Base-by-base conservation (phyloP, 2,113 vertebrate genomes). In the Leucoraja erinaceus region DNA sequence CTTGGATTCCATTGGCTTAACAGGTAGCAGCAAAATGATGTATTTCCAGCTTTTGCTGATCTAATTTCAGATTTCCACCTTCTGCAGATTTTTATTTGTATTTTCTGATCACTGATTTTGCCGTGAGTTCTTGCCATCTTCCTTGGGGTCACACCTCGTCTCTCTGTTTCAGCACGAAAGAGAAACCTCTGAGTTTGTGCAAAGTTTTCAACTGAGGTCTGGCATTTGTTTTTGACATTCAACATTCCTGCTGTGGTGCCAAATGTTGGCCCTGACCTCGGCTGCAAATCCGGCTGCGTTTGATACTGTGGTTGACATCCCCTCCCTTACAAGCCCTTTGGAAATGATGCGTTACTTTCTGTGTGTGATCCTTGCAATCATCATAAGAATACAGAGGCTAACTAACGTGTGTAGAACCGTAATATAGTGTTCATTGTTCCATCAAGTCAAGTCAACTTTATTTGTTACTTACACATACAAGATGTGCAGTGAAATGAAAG, bases 171-270 rank as follows among this genome's bases (percentile, higher is more conserved):
- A 25, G 68, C 20, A 28, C 14, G 8, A 77, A 77, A 31, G 31
- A 63, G 61, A 14, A 61, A 66, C 31, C 18, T 91, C 90, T 91
- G 33, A 54, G 66, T 91, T 91, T 47, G 68, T 25, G 8, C 20
- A 91, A 72, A 74, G 68, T 91, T 91, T 31, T 91, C 54, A 38
- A 72, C 90, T 72, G 38, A 54, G 38, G 59, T 7, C 83, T 61
- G 56, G 31, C 90, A 72, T 72, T 72, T 91, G 90, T 72, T 72
- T 54, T 14, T 91, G 90, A 91, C 90, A 74, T 72, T 91, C 90
- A 91, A 91, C 66, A 72, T 91, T 91, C 68, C 66, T 74, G 4
- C 10, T 28, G 38, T 91, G 90, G 38, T 91, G 90, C 90, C 90
- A 91, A 91, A 22, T 91, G 59, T 31, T 88, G 25, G 59, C 12